Percentiles rank a stretch among this genome's conserved stretches.
These are phyloP conservation scores for Cranoglanis bouderius DNA, from an alignment of 2,113 vertebrate genomes.

Conservation along the genomic window DNA sequence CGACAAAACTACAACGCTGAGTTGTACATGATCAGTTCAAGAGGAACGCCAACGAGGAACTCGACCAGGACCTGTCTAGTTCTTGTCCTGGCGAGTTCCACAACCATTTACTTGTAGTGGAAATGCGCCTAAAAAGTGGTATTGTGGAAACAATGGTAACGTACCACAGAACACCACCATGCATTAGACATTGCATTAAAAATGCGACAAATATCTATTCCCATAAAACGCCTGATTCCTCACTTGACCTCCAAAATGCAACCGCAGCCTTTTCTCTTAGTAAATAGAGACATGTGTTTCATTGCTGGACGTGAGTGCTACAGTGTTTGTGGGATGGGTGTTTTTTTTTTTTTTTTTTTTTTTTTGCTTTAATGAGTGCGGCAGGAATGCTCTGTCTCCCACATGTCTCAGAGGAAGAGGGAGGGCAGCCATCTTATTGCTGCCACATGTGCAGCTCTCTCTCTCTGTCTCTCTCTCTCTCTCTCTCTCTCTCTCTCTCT, in stretches of 20 bases:
- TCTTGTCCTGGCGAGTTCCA: background rate
- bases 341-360: conserved; percentile 56
- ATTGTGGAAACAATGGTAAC: background rate
- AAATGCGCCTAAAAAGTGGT: background rate
- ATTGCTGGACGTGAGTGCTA: conserved; percentile 51
- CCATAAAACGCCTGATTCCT: conserved; percentile 23
- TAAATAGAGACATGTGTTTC: conserved; percentile 54
- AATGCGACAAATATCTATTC: background rate
- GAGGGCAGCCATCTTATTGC: conserved; percentile 75
- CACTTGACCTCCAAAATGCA: conserved; percentile 45
- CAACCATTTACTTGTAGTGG: background rate
- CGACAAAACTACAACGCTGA: background rate
- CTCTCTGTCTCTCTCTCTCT: conserved; percentile 41
- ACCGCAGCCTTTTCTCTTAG: conserved; percentile 35
- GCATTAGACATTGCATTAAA: background rate
- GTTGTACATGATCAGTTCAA: background rate
- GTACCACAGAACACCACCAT: background rate
- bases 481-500: conserved; percentile 54
- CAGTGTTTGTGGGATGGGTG: conserved; percentile 70
- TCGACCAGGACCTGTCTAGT: background rate
- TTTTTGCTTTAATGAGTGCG: conserved; percentile 73
- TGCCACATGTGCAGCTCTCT: conserved; percentile 74
- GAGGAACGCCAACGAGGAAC: background rate
- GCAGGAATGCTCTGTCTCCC: conserved; percentile 77
- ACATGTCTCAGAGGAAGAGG: conserved; percentile 69